phyloP scores from a whole-genome alignment of 2,888 invertebrate species.

The Shargacucullia verbasci region DNA sequence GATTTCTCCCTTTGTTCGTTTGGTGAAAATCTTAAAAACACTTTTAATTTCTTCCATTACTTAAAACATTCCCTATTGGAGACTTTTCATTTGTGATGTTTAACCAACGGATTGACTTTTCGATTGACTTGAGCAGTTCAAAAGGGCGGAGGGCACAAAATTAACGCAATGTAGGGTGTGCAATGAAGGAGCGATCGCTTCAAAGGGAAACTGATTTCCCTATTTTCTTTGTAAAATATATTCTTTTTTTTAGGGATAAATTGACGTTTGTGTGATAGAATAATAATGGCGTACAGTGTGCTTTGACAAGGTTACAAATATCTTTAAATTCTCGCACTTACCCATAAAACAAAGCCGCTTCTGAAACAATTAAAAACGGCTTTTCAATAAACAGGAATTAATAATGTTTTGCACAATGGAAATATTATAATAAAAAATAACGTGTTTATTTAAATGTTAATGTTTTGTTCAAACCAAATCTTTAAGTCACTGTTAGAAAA shows the following conservation, averaged over 20 bases:
- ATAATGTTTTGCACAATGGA: no score
- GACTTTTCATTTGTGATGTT: constrained; percentile 88
- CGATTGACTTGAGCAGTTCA: constrained; percentile 87
- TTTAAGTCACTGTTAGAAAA: no score
- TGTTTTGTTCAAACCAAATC: no score
- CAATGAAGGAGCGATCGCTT: constrained; percentile 79
- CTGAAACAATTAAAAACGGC: no score
- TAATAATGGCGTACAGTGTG: constrained; percentile 14
- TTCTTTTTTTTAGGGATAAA: constrained; percentile 54
- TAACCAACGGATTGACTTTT: constrained; percentile 87
- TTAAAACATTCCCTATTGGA: constrained; percentile 83
- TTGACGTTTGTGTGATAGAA: constrained; percentile 33
- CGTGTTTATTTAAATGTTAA: no score
- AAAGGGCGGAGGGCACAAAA: constrained; percentile 82
- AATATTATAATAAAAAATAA: no score
- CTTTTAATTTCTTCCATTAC: constrained; percentile 86
- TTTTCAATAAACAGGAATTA: no score
- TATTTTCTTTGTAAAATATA: constrained; percentile 79
- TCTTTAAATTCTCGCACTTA: no score
- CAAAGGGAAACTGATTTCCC: constrained; percentile 83
- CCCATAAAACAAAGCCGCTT: no score
- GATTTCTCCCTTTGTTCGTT: constrained; percentile 72
- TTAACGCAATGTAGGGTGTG: constrained; percentile 85
- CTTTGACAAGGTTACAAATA: constrained; percentile 1
- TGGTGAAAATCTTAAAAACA: constrained; percentile 79